These are phyloP conservation scores for Gouania willdenowi DNA, from an alignment of 2,797 vertebrate species.

Conservation along the genomic window DNA sequence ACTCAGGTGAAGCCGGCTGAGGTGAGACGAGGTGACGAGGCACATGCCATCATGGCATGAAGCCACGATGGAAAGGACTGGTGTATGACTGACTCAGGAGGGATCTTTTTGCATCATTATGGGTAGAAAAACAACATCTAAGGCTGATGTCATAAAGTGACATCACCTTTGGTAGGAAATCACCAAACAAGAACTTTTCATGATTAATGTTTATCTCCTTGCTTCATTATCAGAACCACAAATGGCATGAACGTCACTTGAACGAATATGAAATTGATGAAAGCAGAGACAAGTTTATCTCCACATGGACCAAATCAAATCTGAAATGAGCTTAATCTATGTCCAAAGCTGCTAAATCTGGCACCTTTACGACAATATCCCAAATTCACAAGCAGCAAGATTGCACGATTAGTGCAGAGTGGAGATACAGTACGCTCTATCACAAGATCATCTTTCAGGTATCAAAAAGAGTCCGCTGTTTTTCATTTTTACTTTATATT, in stretches of 20 bases:
- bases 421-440: constrained; percentile 1
- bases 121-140: too few relatives aligned
- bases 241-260: not conserved
- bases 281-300: constrained; percentile 2
- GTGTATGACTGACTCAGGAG: too few relatives aligned
- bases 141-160: too few relatives aligned
- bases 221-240: too few relatives aligned
- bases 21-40: too few relatives aligned
- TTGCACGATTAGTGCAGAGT: constrained; percentile 1
- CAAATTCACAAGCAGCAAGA: not conserved
- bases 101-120: too few relatives aligned
- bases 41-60: too few relatives aligned
- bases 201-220: constrained; percentile 12
- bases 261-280: constrained; percentile 1
- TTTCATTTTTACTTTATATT: too few relatives aligned
- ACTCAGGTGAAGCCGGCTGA: too few relatives aligned
- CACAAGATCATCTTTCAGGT: not conserved
- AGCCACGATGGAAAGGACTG: too few relatives aligned
- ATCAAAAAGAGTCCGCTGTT: too few relatives aligned
- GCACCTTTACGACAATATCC: constrained; percentile 4
- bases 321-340: constrained; percentile 18
- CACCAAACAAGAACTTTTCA: constrained; percentile 13
- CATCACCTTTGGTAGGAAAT: too few relatives aligned
- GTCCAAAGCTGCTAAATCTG: constrained; percentile 16
- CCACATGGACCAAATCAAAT: constrained; percentile 12